Base-by-base conservation (phyloP, 2,888 invertebrate genomes). In the Galerucella pusilla region DNA sequence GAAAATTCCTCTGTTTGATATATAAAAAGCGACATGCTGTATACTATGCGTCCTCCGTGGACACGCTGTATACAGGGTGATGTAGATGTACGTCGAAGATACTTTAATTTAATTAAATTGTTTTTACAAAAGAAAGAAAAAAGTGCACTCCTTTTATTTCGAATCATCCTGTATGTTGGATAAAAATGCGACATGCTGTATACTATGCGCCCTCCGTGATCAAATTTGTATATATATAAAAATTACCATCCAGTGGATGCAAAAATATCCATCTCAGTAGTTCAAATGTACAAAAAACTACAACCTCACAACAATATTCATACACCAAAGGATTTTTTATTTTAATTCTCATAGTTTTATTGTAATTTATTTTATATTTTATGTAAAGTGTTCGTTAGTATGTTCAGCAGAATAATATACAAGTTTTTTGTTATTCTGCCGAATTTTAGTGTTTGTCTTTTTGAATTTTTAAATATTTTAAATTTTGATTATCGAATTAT, bases 341-440 rank as follows among this genome's bases (percentile, higher is more conserved):
- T 63, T 25, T 28, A 16, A 16, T 68, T 54, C 59, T 54, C 52
- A 68, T 68, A 68, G 57, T 68, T 68, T 68, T 68, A 68, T 68
- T 68, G n/a, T 68, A 68, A 35, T 57, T 68, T 68, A 68, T 68
- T 54, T 57, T 68, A 42, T 68, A 57, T 35, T 54, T 54, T 68
- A 65, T 65, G 16, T 57, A 16, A 20, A 20, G 57, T 57, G 11
- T 57, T 65, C 16, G 46, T 65, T 65, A 65, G 46, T 65, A 12
- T 46, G 20, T 68, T 68, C 54, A 68, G 57, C 57, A 68, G 68
- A 68, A 68, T 68, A 66, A 49, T 49, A 6, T 65, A 46, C 64
- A 63, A 63, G 0, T 54, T 52, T 54, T 54, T 54, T n/a, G 14
- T 54, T 57, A n/a, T 67, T 67, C 67, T 67, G 67, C 67, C 57